A percentile compares a stretch with the other conserved stretches of the same genome.
Conservation (phyloP, 1,140 invertebrate species). For the Solen grandis region DNA sequence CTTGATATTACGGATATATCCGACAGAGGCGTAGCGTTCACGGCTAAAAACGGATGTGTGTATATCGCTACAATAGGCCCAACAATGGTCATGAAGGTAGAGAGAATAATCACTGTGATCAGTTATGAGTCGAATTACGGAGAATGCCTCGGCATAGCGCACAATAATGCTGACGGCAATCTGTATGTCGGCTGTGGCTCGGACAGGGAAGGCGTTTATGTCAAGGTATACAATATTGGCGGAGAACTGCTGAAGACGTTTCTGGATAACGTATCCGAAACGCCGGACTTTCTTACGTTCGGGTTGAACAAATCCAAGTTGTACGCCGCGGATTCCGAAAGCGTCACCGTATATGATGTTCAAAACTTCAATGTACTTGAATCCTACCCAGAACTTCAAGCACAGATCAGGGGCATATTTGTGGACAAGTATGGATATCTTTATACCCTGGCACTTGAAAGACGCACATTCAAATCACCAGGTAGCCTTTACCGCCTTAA, state of each 20-base stretch:
- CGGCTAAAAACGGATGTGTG: conserved; percentile 37
- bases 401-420: conserved; percentile 26
- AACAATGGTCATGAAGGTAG: conserved; percentile 34
- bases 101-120: conserved; percentile 44
- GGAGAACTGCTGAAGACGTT: conserved; percentile 14
- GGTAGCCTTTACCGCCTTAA: conserved; percentile 40
- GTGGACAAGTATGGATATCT: conserved; percentile 50
- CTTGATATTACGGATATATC: conserved; percentile 27
- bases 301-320: conserved; percentile 33
- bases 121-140: conserved; percentile 45
- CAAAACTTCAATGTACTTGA: conserved; percentile 36
- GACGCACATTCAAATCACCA: conserved; percentile 30
- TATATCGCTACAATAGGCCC: conserved; percentile 29
- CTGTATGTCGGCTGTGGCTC: conserved; percentile 48
- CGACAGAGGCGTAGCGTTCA: conserved; percentile 6
- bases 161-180: conserved; percentile 14
- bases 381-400: conserved; percentile 33
- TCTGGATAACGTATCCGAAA: conserved; percentile 15
- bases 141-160: conserved; percentile 42
- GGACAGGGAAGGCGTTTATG: conserved; percentile 44
- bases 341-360: conserved; percentile 43
- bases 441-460: conserved; percentile 36
- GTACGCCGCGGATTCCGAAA: conserved; percentile 37
- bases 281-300: conserved; percentile 35
- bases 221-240: conserved; percentile 31